A percentile compares a stretch with the other conserved stretches of the same genome.
Evolutionary conservation across 2,888 invertebrate species (phyloP).

Genomic region (Molorchus minor): DNA sequence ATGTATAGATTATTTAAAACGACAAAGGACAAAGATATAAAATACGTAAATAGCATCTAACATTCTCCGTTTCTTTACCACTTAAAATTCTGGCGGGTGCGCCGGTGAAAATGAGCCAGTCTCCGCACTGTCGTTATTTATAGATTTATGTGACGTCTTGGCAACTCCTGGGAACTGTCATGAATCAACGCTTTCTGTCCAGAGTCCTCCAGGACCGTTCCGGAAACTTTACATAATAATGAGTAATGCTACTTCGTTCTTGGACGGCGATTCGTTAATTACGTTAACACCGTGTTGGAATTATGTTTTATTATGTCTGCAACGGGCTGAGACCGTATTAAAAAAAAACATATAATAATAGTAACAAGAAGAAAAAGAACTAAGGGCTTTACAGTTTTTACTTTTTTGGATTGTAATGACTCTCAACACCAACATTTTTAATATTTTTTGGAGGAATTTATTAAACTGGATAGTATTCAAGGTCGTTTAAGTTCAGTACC

Average conservation of each 20-base stretch:
- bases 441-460: too few relatives aligned
- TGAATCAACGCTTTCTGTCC: conserved; percentile 57
- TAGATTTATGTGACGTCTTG: conserved; percentile 55
- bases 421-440: too few relatives aligned
- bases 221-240: conserved; percentile 38
- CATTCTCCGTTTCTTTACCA: neutral
- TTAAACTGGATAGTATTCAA: too few relatives aligned
- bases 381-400: too few relatives aligned
- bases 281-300: conserved; percentile 10
- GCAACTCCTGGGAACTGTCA: conserved; percentile 54
- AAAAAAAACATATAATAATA: too few relatives aligned
- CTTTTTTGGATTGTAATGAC: too few relatives aligned
- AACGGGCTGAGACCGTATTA: too few relatives aligned
- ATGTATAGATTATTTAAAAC: too few relatives aligned
- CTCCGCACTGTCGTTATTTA: conserved; percentile 54
- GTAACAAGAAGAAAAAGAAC: too few relatives aligned
- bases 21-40: too few relatives aligned
- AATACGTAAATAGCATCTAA: too few relatives aligned
- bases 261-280: conserved; percentile 32
- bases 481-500: too few relatives aligned
- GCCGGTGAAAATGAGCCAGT: conserved; percentile 36
- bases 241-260: conserved; percentile 32
- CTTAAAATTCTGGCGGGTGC: conserved; percentile 23
- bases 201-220: conserved; percentile 37
- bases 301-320: neutral